Base-by-base conservation (phyloP, 2,888 invertebrate genomes). In the Rotaria sp. region DNA sequence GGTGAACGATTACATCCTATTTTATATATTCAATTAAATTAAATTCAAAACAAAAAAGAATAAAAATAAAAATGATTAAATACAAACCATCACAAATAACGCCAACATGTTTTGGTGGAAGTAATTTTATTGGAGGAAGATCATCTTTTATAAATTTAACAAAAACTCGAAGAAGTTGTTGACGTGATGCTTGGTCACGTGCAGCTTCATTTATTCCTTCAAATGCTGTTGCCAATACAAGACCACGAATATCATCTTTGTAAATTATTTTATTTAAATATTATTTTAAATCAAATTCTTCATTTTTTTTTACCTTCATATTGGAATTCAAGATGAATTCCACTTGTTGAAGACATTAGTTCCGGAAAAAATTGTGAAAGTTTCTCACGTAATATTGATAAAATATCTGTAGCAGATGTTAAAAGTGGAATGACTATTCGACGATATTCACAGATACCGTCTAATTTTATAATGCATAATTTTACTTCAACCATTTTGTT, bases 161-260 rank as follows among this genome's bases (percentile, higher is more conserved):
- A 35, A 67, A 67, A 67, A 67, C 67, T 67, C 67, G 35, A 67
- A 67, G 67, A 35, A 67, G 35, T 67, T 67, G 67, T 67, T 67
- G 35, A 21, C 67, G 67, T 15, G 67, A 67, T 67, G 67, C 67
- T 35, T 67, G 67, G 38, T 67, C 67, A 35, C 35, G 67, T 35
- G 67, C 67, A 38, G 67, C 67, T 67, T 67, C 67, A 35, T 67
- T 67, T 15, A 67, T 67, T 21, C 67, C 67, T 21, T 67, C 67
- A 21, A 38, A 35, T 15, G 15, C 3, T 67, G 35, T 35, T 67
- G 26, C 67, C 21, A 67, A 21, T 18, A 67, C 67, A 67, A 67
- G 67, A 35, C 67, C 67, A 35, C 67, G 67, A 67, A 67, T 67
- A 67, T 67, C 67, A 35, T 67, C 67, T 67, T 18, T 18, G 15